phyloP scores from a whole-genome alignment of 2,888 invertebrate species.

The Anarsia innoxiella region DNA sequence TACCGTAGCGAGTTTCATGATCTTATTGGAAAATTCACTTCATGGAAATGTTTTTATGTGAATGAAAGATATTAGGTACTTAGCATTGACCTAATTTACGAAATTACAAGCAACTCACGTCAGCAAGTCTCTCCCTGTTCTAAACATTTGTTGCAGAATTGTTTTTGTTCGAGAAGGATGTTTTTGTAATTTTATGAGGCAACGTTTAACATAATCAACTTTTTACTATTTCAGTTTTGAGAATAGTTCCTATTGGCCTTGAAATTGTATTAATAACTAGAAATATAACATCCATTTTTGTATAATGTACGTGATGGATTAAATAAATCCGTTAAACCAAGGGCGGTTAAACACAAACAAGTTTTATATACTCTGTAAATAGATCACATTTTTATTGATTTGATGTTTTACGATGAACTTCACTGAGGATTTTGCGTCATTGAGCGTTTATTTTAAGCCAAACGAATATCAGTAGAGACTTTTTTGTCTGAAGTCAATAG shows the following conservation, averaged over 20 bases:
- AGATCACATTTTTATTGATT: constrained; percentile 43
- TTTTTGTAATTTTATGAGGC: neutral
- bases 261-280: too few relatives aligned
- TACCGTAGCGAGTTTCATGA: constrained; percentile 19
- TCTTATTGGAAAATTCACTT: constrained; percentile 6
- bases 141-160: neutral
- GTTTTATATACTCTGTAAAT: constrained; percentile 55
- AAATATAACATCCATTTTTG: too few relatives aligned
- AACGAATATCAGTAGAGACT: neutral
- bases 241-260: too few relatives aligned
- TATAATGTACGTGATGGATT: too few relatives aligned
- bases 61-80: constrained; percentile 12
- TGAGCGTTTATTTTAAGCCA: constrained; percentile 33
- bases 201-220: too few relatives aligned
- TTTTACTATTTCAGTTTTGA: too few relatives aligned
- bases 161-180: constrained; percentile 1
- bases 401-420: constrained; percentile 35
- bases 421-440: constrained; percentile 39
- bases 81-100: constrained; percentile 9
- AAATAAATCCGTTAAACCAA: too few relatives aligned
- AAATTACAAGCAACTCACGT: too few relatives aligned
- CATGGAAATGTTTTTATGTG: constrained; percentile 14
- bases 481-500: constrained; percentile 1
- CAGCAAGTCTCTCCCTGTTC: too few relatives aligned
- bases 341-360: constrained; percentile 55